Evolutionary conservation across 2,113 vertebrate species (phyloP), one percentile per base, ranked within the genome.

Genomic region (Laticauda laticaudata): DNA sequence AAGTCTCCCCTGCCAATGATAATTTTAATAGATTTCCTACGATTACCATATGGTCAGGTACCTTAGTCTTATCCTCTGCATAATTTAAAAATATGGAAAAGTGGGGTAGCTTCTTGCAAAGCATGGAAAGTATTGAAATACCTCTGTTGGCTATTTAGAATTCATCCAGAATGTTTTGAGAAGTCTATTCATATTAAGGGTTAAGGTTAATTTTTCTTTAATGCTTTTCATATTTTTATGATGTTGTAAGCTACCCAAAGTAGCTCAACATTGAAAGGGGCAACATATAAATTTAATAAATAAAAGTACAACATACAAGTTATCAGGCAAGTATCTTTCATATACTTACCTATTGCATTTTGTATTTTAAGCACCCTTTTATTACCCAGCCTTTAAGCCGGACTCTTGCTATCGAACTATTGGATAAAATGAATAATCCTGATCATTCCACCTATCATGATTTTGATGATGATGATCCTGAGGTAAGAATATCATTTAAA

Each of bases 351-450:
- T 1, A 3, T 89, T 96, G 43, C 87, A 92, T 93, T 96, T 96
- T 96, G 29, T 91, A 88, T 94, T 96, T 96, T 75, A 97, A 99
- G 99, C 99, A 99, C 95, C 99, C 99, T 0, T 99, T 99, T 96
- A 98, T 99, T 96, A 98, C 98, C 1, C 99, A 99, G 94, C 99
- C 99, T 21, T 97, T 99, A 97, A 99, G 98, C 94, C 97, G 99
- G 92, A 99, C 99, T 6, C 98, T 99, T 92, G 99, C 99, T 59
- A 99, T 99, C 39, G 99, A 99, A 96, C 98, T 99, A 45, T 90
- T 99, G 96, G 99, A 99, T 97, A 99, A 99, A 97, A 98, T 99
- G 97, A 99, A 97, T 97, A 99, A 99, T 97, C 99, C 99, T 18
- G 99, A 99, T 97, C 99, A 99, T 98, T 98, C 98, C 96, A 98